phyloP scores from a whole-genome alignment of 2,888 invertebrate genomes.

The Eledona agricola region DNA sequence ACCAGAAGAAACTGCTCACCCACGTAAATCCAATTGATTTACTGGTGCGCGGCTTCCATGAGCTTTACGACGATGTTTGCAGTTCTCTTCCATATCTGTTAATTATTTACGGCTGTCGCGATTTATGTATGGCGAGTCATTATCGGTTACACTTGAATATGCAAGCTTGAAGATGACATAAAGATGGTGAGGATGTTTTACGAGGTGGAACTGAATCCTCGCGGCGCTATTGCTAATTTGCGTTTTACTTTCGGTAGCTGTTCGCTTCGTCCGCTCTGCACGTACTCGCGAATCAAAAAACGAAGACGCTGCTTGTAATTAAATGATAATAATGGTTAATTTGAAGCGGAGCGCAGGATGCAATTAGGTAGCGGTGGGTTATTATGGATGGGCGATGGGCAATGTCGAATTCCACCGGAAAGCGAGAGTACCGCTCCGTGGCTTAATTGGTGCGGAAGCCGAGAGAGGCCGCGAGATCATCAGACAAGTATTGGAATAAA shows the following conservation, averaged over 20 bases:
- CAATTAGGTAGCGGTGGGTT: conserved; percentile 16
- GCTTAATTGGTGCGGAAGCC: conserved; percentile 53
- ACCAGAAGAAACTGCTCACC: too few relatives aligned
- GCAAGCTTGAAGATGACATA: too few relatives aligned
- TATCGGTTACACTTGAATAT: conserved; percentile 8
- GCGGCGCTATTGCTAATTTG: conserved; percentile 6
- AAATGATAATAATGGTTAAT: conserved; percentile 29
- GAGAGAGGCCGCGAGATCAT: conserved; percentile 46
- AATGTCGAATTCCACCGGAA: conserved; percentile 7
- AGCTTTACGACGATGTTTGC: conserved; percentile 33
- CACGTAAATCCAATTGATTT: conserved; percentile 26
- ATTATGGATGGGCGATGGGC: conserved; percentile 15
- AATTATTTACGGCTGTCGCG: conserved; percentile 35
- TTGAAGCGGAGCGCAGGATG: conserved; percentile 17
- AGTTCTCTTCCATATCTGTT: conserved; percentile 33
- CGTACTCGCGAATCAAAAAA: background rate
- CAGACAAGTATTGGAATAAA: conserved; percentile 47
- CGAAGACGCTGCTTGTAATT: conserved; percentile 12
- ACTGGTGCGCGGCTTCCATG: conserved; percentile 9
- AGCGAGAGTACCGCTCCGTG: conserved; percentile 37
- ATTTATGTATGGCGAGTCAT: too few relatives aligned
- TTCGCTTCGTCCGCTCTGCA: background rate
- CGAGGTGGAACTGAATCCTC: too few relatives aligned
- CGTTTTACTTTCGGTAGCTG: conserved; percentile 7
- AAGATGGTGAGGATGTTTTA: too few relatives aligned